Conservation (phyloP, 2,797 vertebrate genomes). For the Poecilia picta region DNA sequence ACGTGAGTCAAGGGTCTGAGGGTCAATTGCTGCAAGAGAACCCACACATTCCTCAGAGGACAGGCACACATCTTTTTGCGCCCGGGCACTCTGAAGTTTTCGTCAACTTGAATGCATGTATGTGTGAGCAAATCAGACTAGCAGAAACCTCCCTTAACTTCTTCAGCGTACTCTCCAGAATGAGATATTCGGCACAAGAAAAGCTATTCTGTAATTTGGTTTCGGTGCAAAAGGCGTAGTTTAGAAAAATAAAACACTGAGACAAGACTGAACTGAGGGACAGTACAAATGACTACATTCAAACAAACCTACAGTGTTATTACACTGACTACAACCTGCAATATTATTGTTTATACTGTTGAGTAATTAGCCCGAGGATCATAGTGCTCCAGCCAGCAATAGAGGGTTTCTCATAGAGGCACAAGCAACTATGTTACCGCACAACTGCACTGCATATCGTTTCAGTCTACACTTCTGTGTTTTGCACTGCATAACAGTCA, state of each 20-base stretch:
- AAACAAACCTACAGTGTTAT: constrained; percentile 19
- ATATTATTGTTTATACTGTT: constrained; percentile 75
- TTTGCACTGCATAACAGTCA: constrained; percentile 31
- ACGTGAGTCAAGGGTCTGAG: constrained; percentile 73
- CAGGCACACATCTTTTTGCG: constrained; percentile 69
- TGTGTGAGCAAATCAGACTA: constrained; percentile 43
- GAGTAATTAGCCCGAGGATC: constrained; percentile 76
- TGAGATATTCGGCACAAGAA: neutral
- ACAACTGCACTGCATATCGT: constrained; percentile 16
- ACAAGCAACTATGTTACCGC: constrained; percentile 39
- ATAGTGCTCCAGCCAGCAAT: constrained; percentile 65
- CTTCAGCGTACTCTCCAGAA: constrained; percentile 54
- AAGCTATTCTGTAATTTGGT: neutral
- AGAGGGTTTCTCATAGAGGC: constrained; percentile 58
- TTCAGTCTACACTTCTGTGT: constrained; percentile 40
- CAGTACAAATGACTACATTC: constrained; percentile 30
- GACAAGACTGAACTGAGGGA: constrained; percentile 14
- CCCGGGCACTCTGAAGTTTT: constrained; percentile 49
- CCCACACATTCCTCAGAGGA: constrained; percentile 78
- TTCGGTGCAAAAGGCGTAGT: constrained; percentile 27
- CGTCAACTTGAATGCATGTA: constrained; percentile 36
- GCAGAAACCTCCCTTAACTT: constrained; percentile 32
- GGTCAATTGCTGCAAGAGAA: constrained; percentile 78
- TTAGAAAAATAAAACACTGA: constrained; percentile 6
- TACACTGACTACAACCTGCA: constrained; percentile 16